A percentile compares a stretch with the other conserved stretches of the same genome.
Evolutionary conservation across 2,113 vertebrate genomes (phyloP).

Genomic region (Nannobrachium achirus): DNA sequence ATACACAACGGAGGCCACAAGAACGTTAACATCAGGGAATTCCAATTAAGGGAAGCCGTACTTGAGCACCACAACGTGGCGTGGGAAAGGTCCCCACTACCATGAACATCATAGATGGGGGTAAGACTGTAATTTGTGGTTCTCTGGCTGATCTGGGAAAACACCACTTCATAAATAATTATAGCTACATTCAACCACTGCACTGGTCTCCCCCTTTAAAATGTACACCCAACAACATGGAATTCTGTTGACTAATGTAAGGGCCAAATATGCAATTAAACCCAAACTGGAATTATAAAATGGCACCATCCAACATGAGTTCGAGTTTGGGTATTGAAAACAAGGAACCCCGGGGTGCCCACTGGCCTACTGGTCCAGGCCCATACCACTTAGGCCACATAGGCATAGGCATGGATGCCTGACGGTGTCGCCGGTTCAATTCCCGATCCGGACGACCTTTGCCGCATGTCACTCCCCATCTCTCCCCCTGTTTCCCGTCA

Average conservation of each 20-base stretch:
- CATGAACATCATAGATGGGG: neutral
- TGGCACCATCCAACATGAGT: no score
- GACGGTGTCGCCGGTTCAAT: no score
- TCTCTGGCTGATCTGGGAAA: slow-evolving; percentile 30
- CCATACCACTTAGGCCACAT: no score
- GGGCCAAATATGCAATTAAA: neutral
- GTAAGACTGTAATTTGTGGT: slow-evolving; percentile 42
- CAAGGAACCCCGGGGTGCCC: no score
- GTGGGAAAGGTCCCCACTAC: slow-evolving; percentile 37
- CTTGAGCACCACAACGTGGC: slow-evolving; percentile 29
- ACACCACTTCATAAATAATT: slow-evolving; percentile 25
- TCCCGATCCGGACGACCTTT: no score
- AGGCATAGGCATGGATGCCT: no score
- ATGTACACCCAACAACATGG: neutral
- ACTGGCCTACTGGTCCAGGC: no score
- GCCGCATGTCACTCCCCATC: no score
- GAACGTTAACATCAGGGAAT: slow-evolving; percentile 23
- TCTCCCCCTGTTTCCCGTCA: no score
- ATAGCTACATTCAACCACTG: slow-evolving; percentile 1
- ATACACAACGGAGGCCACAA: slow-evolving; percentile 17
- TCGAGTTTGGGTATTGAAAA: no score
- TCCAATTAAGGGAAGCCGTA: slow-evolving; percentile 12
- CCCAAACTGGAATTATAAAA: neutral
- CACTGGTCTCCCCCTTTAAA: neutral
- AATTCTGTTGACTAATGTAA: neutral